Conservation (phyloP, 2,797 vertebrate species). For the Eulemur rubriventer region DNA sequence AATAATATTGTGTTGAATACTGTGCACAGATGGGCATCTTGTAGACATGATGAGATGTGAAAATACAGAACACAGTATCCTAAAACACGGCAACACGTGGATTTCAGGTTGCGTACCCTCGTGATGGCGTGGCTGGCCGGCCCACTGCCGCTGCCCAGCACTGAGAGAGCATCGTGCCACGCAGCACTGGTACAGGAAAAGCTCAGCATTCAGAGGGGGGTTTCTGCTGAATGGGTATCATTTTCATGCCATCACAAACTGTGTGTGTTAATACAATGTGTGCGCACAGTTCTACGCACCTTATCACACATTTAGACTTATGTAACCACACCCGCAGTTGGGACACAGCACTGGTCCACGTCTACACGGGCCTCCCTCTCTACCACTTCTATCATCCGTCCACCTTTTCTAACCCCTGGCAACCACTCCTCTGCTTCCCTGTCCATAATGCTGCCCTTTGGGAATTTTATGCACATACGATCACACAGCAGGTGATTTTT, state of each 20-base stretch:
- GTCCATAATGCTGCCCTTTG: background rate
- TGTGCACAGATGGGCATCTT: background rate
- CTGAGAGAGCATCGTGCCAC: background rate
- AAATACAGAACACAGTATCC: background rate
- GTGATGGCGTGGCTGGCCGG: background rate
- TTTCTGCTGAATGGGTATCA: background rate
- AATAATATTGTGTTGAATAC: background rate
- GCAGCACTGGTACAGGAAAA: background rate
- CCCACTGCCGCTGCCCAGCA: background rate
- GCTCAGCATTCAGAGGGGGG: background rate
- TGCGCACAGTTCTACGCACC: no score
- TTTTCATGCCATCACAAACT: background rate
- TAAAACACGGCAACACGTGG: background rate
- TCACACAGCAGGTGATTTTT: background rate
- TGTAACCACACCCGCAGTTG: background rate
- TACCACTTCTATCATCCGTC: fast-evolving
- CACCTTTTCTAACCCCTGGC: background rate
- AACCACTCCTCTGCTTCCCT: background rate
- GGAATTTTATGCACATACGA: background rate
- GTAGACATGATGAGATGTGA: background rate
- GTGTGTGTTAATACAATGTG: background rate
- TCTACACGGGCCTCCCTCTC: background rate
- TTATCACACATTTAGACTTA: background rate
- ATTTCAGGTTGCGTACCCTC: background rate
- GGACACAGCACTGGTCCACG: background rate